Base-by-base conservation (phyloP, 2,888 invertebrate genomes). In the Ennomos quercinarius region DNA sequence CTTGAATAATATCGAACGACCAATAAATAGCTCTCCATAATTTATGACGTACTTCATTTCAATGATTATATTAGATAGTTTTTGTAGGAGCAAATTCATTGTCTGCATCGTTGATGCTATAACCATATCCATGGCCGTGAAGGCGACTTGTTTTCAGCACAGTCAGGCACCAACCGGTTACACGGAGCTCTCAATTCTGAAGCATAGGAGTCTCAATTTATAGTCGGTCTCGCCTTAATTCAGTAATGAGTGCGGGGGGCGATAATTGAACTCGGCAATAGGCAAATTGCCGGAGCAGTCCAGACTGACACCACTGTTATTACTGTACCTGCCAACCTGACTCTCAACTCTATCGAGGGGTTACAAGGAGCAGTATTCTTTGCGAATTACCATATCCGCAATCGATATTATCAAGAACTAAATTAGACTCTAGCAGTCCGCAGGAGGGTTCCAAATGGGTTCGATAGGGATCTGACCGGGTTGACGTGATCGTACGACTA, bases 181-280 rank as follows among this genome's bases (percentile, higher is more conserved):
- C 66, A 79, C 72, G 73, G 78, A 80, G 67, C 79, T 77, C 71
- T 74, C 81, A 80, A 84, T 84, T 83, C 79, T 75, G 70, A 71
- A 80, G 83, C 81, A 84, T 81, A 86, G 86, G 90, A 89, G 91
- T 89, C 85, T 82, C 84, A 76, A 85, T 89, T 83, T 84, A 83
- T 82, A 79, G 86, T 81, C 81, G 78, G 83, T 89, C 85, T 83
- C 85, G 87, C 81, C 85, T 89, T 91, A 91, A 92, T 90, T 84
- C 91, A 84, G 89, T 90, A 91, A 91, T 89, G 83, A 88, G 88
- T 84, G 90, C 89, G 86, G 91, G 88, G 92, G 91, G 92, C 89
- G 90, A 91, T 91, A 91, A 92, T 91, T 91, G 89, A 84, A 84
- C 83, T 81, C 88, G 77, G 83, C 90, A 91, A 92, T 91, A 90